phyloP scores from a whole-genome alignment of 1,140 invertebrate species.

The Cecropterus lyciades region DNA sequence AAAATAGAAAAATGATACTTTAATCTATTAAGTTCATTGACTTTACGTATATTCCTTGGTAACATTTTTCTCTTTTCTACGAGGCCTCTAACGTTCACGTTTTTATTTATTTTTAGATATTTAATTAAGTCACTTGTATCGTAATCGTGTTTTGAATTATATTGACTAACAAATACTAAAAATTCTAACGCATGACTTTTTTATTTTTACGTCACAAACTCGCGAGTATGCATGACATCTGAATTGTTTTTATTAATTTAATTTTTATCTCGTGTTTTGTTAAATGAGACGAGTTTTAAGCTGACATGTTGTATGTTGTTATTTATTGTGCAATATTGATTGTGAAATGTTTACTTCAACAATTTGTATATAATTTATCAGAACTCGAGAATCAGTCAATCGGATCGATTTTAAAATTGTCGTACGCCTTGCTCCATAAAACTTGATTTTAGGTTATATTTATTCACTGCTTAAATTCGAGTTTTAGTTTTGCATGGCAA shows the following conservation, averaged over 20 bases:
- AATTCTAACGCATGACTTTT: constrained; percentile 80
- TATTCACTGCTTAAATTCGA: constrained; percentile 68
- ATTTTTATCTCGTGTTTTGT: constrained; percentile 49
- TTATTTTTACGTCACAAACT: constrained; percentile 74
- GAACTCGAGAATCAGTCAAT: constrained; percentile 26
- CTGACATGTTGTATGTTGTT: constrained; percentile 67
- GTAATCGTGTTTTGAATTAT: constrained; percentile 65
- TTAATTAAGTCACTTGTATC: constrained; percentile 44
- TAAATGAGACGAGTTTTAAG: constrained; percentile 56
- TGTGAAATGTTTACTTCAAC: constrained; percentile 81
- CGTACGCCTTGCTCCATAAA: constrained; percentile 72
- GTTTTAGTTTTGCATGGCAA: constrained; percentile 81
- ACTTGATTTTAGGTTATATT: constrained; percentile 76
- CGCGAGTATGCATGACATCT: constrained; percentile 77
- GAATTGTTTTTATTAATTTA: constrained; percentile 45
- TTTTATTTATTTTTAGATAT: constrained; percentile 46
- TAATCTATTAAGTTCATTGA: constrained; percentile 62
- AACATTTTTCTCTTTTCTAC: constrained; percentile 69
- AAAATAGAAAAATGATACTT: constrained; percentile 63
- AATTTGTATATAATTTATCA: constrained; percentile 56
- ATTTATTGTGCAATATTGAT: constrained; percentile 52
- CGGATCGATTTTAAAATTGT: constrained; percentile 56
- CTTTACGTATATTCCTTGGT: constrained; percentile 48
- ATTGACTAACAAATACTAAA: constrained; percentile 82
- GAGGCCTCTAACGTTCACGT: constrained; percentile 56